These are phyloP conservation scores for Heterohyrax brucei DNA, from an alignment of 2,797 vertebrate genomes.

Conservation along the genomic window DNA sequence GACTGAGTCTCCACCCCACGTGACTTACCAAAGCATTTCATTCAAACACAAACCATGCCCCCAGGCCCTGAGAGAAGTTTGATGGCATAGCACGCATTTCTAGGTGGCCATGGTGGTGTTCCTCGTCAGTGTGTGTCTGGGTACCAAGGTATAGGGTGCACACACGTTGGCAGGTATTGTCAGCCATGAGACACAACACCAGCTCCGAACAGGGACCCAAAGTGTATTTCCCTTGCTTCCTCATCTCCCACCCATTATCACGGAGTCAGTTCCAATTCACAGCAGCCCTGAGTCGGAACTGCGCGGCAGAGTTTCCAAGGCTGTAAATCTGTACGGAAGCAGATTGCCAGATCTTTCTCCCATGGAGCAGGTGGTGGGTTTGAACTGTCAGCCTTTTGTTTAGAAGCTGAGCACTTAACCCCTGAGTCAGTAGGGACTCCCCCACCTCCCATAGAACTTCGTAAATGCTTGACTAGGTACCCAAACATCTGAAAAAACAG, in stretches of 20 bases:
- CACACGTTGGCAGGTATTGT: neutral
- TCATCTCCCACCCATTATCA: neutral
- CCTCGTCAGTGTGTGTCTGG: too few species aligned
- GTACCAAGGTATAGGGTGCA: neutral
- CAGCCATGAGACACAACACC: neutral
- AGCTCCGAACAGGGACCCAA: neutral
- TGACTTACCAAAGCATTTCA: neutral
- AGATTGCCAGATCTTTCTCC: neutral
- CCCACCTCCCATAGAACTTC: neutral
- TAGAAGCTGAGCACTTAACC: neutral
- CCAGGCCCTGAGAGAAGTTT: neutral
- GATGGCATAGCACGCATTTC: neutral
- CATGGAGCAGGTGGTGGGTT: neutral
- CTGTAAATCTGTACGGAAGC: too few species aligned
- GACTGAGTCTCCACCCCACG: neutral
- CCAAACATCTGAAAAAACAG: slow-evolving; percentile 1
- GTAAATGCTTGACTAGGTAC: neutral
- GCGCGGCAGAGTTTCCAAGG: too few species aligned
- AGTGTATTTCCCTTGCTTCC: neutral
- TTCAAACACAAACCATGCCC: neutral
- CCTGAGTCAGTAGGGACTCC: neutral
- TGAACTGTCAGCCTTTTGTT: neutral
- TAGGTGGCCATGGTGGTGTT: neutral
- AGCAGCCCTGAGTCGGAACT: neutral
- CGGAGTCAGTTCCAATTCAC: too few species aligned